Evolutionary conservation across 2,113 vertebrate species (phyloP).

Genomic region (Trinectes maculatus): DNA sequence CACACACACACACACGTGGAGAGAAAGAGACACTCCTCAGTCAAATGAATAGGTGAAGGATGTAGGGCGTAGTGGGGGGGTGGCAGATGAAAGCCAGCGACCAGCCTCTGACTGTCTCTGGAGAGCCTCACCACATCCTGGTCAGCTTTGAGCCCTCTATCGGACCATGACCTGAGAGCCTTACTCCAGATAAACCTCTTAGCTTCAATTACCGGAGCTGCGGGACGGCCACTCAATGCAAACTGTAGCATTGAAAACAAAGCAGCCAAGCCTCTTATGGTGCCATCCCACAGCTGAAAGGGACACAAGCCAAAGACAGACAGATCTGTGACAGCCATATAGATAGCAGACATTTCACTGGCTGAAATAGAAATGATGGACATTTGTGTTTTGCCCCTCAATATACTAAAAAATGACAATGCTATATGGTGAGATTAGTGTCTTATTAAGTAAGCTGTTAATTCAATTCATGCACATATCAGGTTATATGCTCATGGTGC

Average conservation of each 20-base stretch:
- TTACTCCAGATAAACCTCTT: constrained; percentile 72
- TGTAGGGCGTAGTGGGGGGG: background rate
- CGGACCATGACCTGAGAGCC: constrained; percentile 49
- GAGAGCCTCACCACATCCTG: constrained; percentile 39
- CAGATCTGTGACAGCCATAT: background rate
- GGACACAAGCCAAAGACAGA: constrained; percentile 14
- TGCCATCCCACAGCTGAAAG: constrained; percentile 20
- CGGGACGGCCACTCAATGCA: constrained; percentile 11
- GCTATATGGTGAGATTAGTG: background rate
- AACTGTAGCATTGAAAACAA: constrained; percentile 37
- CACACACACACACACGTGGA: no score
- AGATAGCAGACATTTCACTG: background rate
- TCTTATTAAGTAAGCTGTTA: background rate
- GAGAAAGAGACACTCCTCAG: constrained; percentile 21
- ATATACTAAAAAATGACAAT: background rate
- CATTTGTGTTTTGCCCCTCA: background rate
- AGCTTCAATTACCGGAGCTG: constrained; percentile 59
- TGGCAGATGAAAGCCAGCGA: constrained; percentile 32
- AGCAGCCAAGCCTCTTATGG: constrained; percentile 38
- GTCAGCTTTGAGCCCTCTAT: constrained; percentile 35
- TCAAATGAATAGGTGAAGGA: background rate
- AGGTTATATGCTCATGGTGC: background rate
- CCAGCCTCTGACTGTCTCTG: constrained; percentile 9
- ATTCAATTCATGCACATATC: background rate
- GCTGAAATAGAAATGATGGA: background rate